phyloP scores from a whole-genome alignment of 2,797 vertebrate species.

The Vultur gryphus region DNA sequence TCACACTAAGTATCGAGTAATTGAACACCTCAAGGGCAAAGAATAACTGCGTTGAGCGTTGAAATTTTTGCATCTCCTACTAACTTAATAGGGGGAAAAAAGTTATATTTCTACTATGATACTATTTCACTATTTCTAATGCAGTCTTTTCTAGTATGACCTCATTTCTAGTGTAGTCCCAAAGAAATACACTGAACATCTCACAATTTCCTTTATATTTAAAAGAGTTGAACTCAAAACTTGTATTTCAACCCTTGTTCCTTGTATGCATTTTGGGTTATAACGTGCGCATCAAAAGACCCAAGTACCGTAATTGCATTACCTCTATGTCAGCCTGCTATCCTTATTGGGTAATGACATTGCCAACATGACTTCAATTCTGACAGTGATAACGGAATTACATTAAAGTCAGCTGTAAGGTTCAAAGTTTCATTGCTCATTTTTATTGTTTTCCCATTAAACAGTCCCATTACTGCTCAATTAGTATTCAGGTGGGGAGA shows the following conservation, averaged over 20 bases:
- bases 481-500: not conserved
- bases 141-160: not conserved
- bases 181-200: not conserved
- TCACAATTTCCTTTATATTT: not conserved
- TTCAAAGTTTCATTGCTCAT: slow-evolving; percentile 16
- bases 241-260: not conserved
- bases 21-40: not conserved
- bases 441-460: slow-evolving; percentile 28
- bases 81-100: not conserved
- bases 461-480: not conserved
- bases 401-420: not conserved
- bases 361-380: not conserved
- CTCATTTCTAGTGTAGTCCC: not conserved
- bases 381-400: not conserved
- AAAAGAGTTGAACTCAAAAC: not conserved
- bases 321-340: not conserved
- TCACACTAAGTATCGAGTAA: not conserved
- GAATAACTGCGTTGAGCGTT: not conserved
- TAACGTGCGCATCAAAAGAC: not conserved
- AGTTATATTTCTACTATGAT: not conserved
- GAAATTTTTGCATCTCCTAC: not conserved
- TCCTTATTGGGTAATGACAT: not conserved
- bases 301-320: not conserved
- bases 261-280: not conserved
- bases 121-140: not conserved